These are phyloP conservation scores for Penaeus monodon DNA, from an alignment of 2,888 invertebrate species.

Conservation along the genomic window DNA sequence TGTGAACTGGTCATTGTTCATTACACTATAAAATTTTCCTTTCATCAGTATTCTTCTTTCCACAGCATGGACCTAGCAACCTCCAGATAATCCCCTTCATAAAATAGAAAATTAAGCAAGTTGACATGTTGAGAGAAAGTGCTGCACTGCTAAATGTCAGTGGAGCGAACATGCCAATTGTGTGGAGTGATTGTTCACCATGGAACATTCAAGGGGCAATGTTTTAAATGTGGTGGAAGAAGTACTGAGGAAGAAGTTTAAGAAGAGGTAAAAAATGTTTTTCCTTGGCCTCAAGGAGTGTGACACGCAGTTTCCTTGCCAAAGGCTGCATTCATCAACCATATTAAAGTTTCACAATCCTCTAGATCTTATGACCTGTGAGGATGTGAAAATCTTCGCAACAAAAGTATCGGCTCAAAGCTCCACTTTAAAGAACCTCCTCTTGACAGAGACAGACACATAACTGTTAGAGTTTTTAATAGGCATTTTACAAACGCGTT, in stretches of 20 bases:
- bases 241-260: constrained; percentile 46
- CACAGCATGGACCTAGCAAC: constrained; percentile 39
- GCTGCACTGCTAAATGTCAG: not conserved
- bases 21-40: not conserved
- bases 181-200: constrained; percentile 16
- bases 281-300: constrained; percentile 59
- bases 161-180: constrained; percentile 20
- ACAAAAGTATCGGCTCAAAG: constrained; percentile 58
- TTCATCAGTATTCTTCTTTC: not conserved
- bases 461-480: constrained; percentile 70
- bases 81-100: constrained; percentile 3
- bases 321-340: constrained; percentile 59
- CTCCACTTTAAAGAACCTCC: constrained; percentile 62
- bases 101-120: constrained; percentile 20
- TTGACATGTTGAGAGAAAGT: not conserved
- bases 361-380: constrained; percentile 56
- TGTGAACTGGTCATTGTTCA: too few species aligned
- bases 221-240: constrained; percentile 53
- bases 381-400: constrained; percentile 58
- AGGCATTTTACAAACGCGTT: constrained; percentile 83
- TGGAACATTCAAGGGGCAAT: constrained; percentile 37
- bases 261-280: constrained; percentile 46
- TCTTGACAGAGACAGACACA: constrained; percentile 55
- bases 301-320: constrained; percentile 52
- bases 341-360: constrained; percentile 56